Evolutionary conservation across 2,797 vertebrate genomes (phyloP).

Genomic region (Trichosurus vulpecula): DNA sequence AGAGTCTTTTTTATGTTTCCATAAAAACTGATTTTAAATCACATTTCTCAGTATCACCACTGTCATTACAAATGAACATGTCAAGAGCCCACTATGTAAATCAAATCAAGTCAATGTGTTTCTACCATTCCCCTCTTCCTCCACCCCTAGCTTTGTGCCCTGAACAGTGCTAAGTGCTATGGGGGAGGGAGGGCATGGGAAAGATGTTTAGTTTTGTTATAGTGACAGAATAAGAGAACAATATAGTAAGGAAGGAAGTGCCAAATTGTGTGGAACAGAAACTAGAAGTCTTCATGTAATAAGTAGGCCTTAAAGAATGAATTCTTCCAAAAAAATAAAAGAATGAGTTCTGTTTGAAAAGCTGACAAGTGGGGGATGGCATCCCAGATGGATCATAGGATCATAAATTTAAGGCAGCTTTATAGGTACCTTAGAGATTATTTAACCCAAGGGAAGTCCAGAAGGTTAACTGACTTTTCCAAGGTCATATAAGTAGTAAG

Average conservation of each 20-base stretch:
- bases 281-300: background rate
- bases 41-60: background rate
- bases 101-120: background rate
- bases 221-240: background rate
- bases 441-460: background rate
- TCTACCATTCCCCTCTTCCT: background rate
- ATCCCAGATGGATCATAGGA: background rate
- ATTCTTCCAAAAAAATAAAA: too few relatives aligned
- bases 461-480: background rate
- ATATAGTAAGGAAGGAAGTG: background rate
- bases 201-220: background rate
- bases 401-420: background rate
- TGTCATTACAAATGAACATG: background rate
- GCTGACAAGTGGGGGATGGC: background rate
- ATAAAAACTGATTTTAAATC: background rate
- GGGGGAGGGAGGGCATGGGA: too few relatives aligned
- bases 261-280: background rate
- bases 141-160: background rate
- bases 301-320: too few relatives aligned
- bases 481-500: background rate
- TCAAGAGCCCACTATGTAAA: background rate
- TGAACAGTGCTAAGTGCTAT: background rate
- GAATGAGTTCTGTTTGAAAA: background rate
- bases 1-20: background rate
- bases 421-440: background rate